These are phyloP conservation scores for Parasteatoda tepidariorum DNA, from an alignment of 1,140 invertebrate genomes.

Conservation along the genomic window DNA sequence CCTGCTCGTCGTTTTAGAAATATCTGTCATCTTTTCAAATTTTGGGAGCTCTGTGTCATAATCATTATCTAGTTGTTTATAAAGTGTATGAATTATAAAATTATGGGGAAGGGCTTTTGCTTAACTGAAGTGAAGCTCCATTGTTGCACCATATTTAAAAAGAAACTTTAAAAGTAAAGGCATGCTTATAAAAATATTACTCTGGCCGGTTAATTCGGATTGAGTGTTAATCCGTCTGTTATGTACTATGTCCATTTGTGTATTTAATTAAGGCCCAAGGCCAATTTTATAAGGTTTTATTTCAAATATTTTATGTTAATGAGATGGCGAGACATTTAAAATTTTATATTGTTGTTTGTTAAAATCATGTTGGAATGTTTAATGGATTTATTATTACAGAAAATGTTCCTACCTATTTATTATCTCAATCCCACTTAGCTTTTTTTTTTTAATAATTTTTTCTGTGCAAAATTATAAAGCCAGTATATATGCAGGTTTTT, in stretches of 20 bases:
- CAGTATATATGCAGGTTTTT: too few species aligned
- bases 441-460: too few species aligned
- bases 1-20: neutral
- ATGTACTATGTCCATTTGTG: slow-evolving; percentile 57
- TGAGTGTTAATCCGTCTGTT: slow-evolving; percentile 48
- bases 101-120: slow-evolving; percentile 13
- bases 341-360: slow-evolving; percentile 30
- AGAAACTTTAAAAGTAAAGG: slow-evolving; percentile 3
- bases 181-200: slow-evolving; percentile 18
- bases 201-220: slow-evolving; percentile 41
- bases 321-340: slow-evolving; percentile 57
- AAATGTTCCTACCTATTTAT: slow-evolving; percentile 47
- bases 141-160: slow-evolving; percentile 50
- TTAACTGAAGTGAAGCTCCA: slow-evolving; percentile 48
- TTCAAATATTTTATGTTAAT: slow-evolving; percentile 50
- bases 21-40: neutral
- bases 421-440: too few species aligned
- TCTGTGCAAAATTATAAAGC: too few species aligned
- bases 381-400: slow-evolving; percentile 12
- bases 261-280: slow-evolving; percentile 58
- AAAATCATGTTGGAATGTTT: slow-evolving; percentile 10
- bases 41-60: neutral
- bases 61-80: neutral
- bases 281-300: slow-evolving; percentile 34
- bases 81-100: neutral